Evolutionary conservation across 2,113 vertebrate genomes (phyloP), one percentile per base, ranked within the genome.

Genomic region (Physeter macrocephalus): DNA sequence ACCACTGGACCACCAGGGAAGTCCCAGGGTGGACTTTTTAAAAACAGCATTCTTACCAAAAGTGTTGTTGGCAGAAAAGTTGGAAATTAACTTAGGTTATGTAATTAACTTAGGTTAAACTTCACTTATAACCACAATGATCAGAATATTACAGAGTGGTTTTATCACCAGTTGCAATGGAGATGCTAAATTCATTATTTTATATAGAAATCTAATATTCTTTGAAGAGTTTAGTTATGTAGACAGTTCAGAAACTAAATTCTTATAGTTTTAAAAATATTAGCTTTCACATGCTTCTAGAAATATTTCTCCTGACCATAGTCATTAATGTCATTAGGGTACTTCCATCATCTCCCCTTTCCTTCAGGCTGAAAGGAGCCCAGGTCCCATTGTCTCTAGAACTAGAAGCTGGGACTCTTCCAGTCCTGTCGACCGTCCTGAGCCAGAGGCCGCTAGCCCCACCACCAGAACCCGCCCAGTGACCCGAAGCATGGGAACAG

Each of bases 401-500:
- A 96, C 98, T 0, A 98, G 99, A 62, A 99, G 98, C 87, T 99
- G 99, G 98, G 99, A 99, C 78, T 99, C 99, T 3, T 98, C 99
- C 20, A 98, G 98, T 94, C 99, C 99, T 4, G 84, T 90, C 18
- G 99, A 99, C 1, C 81, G 98, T 2, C 13, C 78, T 0, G 99
- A 99, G 7, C 0, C 46, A 11, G 99, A 99, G 7, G 93, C 96
- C 0, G 82, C 87, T 18, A 98, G 98, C 96, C 99, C 99, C 0
- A 59, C 97, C 3, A 74, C 95, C 25, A 98, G 99, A 84, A 99
- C 97, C 94, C 99, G 99, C n/a, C 98, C 99, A 0, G 97, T 99
- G 36, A 99, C 99, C 6, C 99, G 99, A 11, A 99, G 99, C 96
- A 99, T 99, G 98, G 99, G 99, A 0, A 99, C 99, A 2, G 99